These are phyloP conservation scores for Eupsilia transversa DNA, from an alignment of 2,888 invertebrate species.

Conservation along the genomic window DNA sequence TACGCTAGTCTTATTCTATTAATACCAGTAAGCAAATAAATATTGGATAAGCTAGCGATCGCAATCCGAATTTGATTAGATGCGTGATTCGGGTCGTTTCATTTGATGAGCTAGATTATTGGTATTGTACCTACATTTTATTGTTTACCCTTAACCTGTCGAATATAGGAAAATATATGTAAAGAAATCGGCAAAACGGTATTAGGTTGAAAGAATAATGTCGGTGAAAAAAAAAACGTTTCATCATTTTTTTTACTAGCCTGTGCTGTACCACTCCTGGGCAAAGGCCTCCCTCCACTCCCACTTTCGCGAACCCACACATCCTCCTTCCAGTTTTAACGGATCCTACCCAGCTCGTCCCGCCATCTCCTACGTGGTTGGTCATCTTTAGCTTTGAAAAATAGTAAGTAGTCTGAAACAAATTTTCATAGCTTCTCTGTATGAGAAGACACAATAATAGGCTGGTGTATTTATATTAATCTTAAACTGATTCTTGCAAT, in stretches of 20 bases:
- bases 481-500: background rate
- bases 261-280: background rate
- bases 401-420: background rate
- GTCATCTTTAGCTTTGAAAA: too few relatives aligned
- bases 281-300: too few relatives aligned
- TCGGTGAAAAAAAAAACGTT: background rate
- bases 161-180: background rate
- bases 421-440: background rate
- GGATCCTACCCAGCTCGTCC: too few relatives aligned
- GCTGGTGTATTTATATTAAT: background rate
- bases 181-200: background rate
- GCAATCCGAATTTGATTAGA: constrained; percentile 42
- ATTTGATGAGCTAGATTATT: background rate
- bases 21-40: too few relatives aligned
- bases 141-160: background rate
- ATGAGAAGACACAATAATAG: background rate
- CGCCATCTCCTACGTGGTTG: too few relatives aligned
- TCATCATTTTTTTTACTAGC: too few relatives aligned
- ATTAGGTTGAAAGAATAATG: background rate
- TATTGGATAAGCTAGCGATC: constrained; percentile 41
- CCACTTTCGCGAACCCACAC: background rate
- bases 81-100: constrained; percentile 23
- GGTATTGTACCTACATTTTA: constrained; percentile 9
- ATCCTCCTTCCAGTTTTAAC: too few relatives aligned
- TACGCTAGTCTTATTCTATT: background rate